Conservation (phyloP, 2,888 invertebrate genomes). For the Rutpela maculata region DNA sequence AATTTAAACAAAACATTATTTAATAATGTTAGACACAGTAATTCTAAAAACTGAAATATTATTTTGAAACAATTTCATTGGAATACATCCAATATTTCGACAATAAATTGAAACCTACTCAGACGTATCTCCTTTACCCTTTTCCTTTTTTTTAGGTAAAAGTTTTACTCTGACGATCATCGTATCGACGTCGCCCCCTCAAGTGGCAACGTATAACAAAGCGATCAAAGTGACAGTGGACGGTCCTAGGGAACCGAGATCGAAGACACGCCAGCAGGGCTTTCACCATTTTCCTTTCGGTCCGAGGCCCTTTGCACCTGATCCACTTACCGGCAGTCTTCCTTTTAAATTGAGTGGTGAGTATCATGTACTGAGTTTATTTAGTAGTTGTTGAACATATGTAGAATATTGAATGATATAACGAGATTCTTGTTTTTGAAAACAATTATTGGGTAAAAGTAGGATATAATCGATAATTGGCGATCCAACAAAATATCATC, state of each 20-base stretch:
- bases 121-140: not conserved
- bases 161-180: slow-evolving; percentile 98
- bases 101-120: not conserved
- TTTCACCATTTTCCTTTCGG: slow-evolving; percentile 94
- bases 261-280: slow-evolving; percentile 92
- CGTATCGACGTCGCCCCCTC: slow-evolving; percentile 94
- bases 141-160: slow-evolving; percentile 84
- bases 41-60: no score
- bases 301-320: slow-evolving; percentile 87
- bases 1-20: no score
- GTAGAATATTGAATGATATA: not conserved
- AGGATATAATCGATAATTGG: no score
- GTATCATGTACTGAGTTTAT: slow-evolving; percentile 59
- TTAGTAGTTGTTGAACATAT: not conserved
- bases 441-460: not conserved
- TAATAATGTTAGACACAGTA: no score
- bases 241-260: slow-evolving; percentile 97
- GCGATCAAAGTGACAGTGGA: slow-evolving; percentile 99
- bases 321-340: slow-evolving; percentile 85
- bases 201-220: slow-evolving; percentile 97
- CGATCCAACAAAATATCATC: no score
- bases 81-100: not conserved
- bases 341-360: slow-evolving; percentile 92
- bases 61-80: not conserved
- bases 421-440: not conserved